Base-by-base conservation (phyloP, 2,888 invertebrate genomes). In the Gastrophysa polygoni region DNA sequence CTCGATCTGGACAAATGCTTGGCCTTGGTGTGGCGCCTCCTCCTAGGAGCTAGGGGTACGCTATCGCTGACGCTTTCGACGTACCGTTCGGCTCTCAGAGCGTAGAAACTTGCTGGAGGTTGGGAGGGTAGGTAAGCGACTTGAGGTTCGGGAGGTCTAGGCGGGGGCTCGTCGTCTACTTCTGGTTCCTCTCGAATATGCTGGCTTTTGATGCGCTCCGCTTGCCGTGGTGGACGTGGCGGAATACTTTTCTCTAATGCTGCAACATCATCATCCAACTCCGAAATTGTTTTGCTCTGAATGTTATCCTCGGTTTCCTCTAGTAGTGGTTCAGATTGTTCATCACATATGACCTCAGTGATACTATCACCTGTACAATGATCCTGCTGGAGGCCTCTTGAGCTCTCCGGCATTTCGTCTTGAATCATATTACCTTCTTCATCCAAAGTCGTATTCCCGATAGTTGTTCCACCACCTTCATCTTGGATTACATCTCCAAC, bases 201-300 rank as follows among this genome's bases (percentile, higher is more conserved):
- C 24, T 63, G 43, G 57, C 52, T 58, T 59, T 55, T 55, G 14
- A 57, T 58, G 10, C 56, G 60, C 44, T 69, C 69, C 2, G 61
- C 50, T 54, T 63, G 68, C 63, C 72, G 66, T 7, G 84, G 82
- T 64, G 84, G 84, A 49, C 85, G 74, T 46, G 29, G 59, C 78
- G 0, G 85, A 84, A 47, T 83, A 81, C 50, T 85, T 74, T 64
- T 83, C 83, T n/a, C n/a, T n/a, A n/a, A n/a, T n/a, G n/a, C n/a
- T n/a, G n/a, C n/a, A n/a, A n/a, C n/a, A n/a, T 11, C 32, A 17
- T 24, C 24, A 3, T 24, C 7, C 24, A 24, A 28, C 20, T 20
- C 20, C 32, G 20, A 11, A 24, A 1, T 49, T 16, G n/a, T n/a
- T n/a, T n/a, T n/a, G n/a, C n/a, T n/a, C n/a, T n/a, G n/a, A n/a